Base-by-base conservation (phyloP, 30 jellyfish, hydroid and myxozoan genomes). In the Hydra vulgaris region DNA sequence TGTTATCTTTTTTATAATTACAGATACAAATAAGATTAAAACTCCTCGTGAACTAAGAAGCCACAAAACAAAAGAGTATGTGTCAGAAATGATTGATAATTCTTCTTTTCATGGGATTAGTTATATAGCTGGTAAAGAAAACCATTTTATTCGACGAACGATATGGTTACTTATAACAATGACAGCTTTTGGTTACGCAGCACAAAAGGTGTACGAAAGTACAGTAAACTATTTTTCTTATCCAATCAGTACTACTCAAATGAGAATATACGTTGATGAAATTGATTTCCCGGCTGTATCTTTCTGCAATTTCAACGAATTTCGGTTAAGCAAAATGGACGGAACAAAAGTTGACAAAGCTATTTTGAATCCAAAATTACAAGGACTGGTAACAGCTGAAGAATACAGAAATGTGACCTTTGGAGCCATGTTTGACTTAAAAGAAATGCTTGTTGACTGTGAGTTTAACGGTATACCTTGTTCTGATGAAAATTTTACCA, bases 271-370 rank as follows among this genome's bases (percentile, higher is more conserved):
- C 72, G 72, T 73, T 17, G 26, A 82, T 21, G 82, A 74, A 53
- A 25, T 89, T 0, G 86, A 82, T 21, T 89, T 89, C 27, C 97
- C 97, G 15, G 97, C 97, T 66, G 97, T 89, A 8, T 89, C 97
- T 15, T 88, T 89, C 22, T 89, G 97, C 79, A 89, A 89, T 66
- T 54, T 85, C 70, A 89, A 89, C 69, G 97, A 89, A 74, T 76
- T 85, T 89, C 72, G 90, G 23, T 25, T 80, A 74, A 85, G 95
- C 0, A 83, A 66, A 27, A 76, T 89, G 86, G 72, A 85, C 54
- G 95, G 95, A 15, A 89, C 97, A 25, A 78, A 77, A 53, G 79
- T 89, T 0, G 95, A 89, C 74, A 66, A 85, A 55, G 89, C 88
- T 25, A 85, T 89, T 24, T 20, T 74, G 21, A 81, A 79, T 54